These are phyloP conservation scores for Puffinus mauretanicus DNA, from an alignment of 2,113 vertebrate species.

Conservation along the genomic window DNA sequence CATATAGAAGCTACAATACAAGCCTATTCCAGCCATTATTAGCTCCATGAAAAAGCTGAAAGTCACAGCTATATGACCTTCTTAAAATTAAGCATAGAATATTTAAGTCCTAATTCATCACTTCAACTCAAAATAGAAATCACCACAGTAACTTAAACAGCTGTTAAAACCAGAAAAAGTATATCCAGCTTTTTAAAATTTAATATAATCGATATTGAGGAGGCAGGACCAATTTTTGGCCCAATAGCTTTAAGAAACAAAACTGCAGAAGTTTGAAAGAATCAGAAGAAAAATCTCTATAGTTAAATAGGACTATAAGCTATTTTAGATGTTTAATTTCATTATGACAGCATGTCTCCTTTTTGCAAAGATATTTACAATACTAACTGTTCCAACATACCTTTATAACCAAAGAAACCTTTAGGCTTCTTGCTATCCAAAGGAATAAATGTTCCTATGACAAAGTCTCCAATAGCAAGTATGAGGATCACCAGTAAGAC, in stretches of 20 bases:
- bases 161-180: not conserved
- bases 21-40: not conserved
- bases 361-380: not conserved
- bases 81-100: not conserved
- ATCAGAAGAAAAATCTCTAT: not conserved
- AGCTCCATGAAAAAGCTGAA: not conserved
- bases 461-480: constrained; percentile 88
- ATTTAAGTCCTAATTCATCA: not conserved
- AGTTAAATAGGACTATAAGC: not conserved
- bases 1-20: not conserved
- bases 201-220: not conserved
- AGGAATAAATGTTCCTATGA: constrained; percentile 92
- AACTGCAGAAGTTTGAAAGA: not conserved
- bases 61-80: not conserved
- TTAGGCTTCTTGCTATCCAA: constrained; percentile 82
- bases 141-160: not conserved
- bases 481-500: constrained; percentile 91
- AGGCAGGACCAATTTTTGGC: not conserved
- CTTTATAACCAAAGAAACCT: constrained; percentile 91
- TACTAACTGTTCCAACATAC: constrained; percentile 70
- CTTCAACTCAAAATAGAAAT: not conserved
- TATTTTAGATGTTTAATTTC: not conserved
- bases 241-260: not conserved
- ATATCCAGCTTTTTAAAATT: not conserved
- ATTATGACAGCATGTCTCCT: not conserved